Evolutionary conservation across 1,140 invertebrate species (phyloP), one percentile per base, ranked within the genome.

Genomic region (Macrotrachela quadricornifera): DNA sequence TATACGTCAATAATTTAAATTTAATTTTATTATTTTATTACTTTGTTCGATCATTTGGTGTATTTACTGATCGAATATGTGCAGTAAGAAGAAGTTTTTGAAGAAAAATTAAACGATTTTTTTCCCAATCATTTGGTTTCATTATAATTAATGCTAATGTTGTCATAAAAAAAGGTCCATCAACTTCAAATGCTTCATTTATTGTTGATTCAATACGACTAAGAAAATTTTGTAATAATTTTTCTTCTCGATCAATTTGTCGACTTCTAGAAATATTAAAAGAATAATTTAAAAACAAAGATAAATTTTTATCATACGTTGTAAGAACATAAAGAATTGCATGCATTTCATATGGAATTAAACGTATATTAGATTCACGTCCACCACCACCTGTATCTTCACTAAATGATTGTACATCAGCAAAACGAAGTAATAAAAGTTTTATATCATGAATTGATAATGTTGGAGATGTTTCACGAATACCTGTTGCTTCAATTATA

Each of bases 301-400:
- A 13, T 30, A 21, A 17, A 46, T 13, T 57, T 13, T n/a, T 17
- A 39, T 78, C 81, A 75, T 66, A 84, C 79, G 83, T 86, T 66
- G 86, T 90, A 54, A 91, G 80, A 46, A 92, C 83, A 68, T 94
- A 95, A 3, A 95, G 78, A 16, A 85, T 82, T 77, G 91, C 88
- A 64, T 94, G 88, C 51, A 87, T 76, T 37, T 94, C 73, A 67
- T 92, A 92, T 17, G 91, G 88, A 51, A 94, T 76, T 58, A 95
- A 78, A 67, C 94, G 85, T 80, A 95, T 83, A 71, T 97, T 96
- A 21, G 86, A 92, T 63, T 95, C 85, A 14, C 90, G 85, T 57
- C 90, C 91, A 57, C 91, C 91, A 40, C 71, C 71, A 13, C 88
- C 87, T 17, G 85, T 87, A 68, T 95, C 88, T 66, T 94, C 86